Evolutionary conservation across 2,113 vertebrate species (phyloP).

Genomic region (Paradoxurus hermaphroditus): DNA sequence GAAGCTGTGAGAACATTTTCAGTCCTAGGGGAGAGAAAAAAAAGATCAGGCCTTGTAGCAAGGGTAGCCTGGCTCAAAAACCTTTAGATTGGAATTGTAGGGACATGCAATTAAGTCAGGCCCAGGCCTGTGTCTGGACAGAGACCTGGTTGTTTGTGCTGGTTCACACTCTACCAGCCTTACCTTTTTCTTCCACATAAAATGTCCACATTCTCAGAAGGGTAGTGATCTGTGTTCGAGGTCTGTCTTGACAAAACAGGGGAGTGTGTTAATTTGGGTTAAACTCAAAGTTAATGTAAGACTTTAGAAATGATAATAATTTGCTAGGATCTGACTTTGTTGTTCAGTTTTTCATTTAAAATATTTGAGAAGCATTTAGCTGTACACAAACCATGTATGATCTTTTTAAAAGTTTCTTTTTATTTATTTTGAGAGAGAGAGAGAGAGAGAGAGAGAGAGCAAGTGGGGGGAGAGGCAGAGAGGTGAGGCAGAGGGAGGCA

Average conservation of each 20-base stretch:
- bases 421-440: no score
- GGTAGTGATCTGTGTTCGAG: background rate
- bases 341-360: slow-evolving; percentile 19
- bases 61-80: background rate
- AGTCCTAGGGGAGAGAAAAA: background rate
- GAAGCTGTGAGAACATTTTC: background rate
- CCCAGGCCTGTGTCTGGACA: background rate
- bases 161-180: background rate
- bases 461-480: no score
- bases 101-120: background rate
- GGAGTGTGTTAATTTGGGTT: background rate
- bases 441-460: no score
- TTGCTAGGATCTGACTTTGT: background rate
- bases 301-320: background rate
- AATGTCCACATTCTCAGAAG: background rate
- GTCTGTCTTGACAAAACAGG: background rate
- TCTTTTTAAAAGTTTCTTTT: background rate
- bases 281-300: background rate
- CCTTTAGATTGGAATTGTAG: background rate
- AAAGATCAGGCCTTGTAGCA: background rate
- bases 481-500: no score
- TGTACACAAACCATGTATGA: background rate
- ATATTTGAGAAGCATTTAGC: slow-evolving; percentile 4
- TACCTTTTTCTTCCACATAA: background rate
- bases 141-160: background rate